These are phyloP conservation scores for Muntiacus muntjak DNA, from an alignment of 2,113 vertebrate genomes.

Conservation along the genomic window DNA sequence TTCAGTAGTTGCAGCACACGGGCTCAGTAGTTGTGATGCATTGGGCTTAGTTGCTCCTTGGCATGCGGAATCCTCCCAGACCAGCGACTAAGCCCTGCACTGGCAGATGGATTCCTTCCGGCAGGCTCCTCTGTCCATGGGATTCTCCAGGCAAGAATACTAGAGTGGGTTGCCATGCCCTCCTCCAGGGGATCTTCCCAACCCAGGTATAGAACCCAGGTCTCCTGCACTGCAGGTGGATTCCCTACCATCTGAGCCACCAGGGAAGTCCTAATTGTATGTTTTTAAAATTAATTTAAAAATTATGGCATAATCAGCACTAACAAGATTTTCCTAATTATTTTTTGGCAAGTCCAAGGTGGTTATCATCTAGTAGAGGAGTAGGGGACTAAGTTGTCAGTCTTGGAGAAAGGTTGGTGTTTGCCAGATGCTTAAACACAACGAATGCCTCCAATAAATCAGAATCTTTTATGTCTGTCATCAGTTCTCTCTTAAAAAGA, in stretches of 20 bases:
- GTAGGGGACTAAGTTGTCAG: neutral
- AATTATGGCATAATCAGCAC: neutral
- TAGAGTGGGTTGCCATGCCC: neutral
- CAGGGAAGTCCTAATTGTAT: neutral
- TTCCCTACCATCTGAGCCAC: neutral
- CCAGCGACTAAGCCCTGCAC: neutral
- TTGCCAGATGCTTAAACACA: neutral
- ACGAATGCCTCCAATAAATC: neutral
- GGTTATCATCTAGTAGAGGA: neutral
- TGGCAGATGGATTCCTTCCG: neutral
- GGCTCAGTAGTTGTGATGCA: neutral
- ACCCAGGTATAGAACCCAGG: neutral
- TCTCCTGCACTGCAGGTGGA: neutral
- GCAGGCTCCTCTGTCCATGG: neutral
- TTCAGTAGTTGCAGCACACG: rapidly evolving
- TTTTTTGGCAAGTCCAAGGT: neutral
- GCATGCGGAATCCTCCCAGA: neutral
- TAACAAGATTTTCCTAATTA: neutral
- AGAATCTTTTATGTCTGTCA: neutral
- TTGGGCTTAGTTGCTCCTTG: neutral
- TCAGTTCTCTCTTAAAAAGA: neutral
- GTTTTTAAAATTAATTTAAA: neutral
- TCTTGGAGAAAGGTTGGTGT: neutral
- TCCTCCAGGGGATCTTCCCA: neutral
- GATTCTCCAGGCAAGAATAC: neutral